Conservation (phyloP, 2,113 vertebrate species). For the Haliaeetus leucogaster region DNA sequence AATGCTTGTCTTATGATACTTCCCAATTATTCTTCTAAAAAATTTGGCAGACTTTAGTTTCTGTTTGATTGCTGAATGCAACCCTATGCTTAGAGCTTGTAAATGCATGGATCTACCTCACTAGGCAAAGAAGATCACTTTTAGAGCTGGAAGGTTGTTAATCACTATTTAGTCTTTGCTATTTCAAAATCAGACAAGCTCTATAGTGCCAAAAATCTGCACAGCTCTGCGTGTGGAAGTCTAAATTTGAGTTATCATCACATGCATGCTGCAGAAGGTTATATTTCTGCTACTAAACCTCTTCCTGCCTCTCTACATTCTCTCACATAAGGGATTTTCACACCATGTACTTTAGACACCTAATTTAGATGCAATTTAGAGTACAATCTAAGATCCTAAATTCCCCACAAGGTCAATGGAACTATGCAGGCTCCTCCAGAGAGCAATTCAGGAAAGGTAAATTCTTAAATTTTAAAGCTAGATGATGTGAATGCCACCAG, state of each 20-base stretch:
- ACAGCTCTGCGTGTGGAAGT: background rate
- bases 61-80: background rate
- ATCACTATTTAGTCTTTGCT: background rate
- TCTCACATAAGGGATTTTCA: background rate
- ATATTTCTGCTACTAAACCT: background rate
- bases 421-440: background rate
- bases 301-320: background rate
- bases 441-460: background rate
- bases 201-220: background rate
- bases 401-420: background rate
- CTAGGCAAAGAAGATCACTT: background rate
- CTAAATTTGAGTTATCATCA: background rate
- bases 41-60: background rate
- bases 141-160: background rate
- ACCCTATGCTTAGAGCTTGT: background rate
- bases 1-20: background rate
- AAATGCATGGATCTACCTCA: background rate
- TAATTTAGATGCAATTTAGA: background rate
- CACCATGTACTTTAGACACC: background rate
- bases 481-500: background rate
- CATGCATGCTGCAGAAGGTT: background rate
- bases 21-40: background rate
- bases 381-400: background rate
- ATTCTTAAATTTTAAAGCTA: conserved; percentile 3
- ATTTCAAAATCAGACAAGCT: background rate